A percentile compares a stretch with the other conserved stretches of the same genome.
phyloP scores from a whole-genome alignment of 2,797 vertebrate species.

The Hafferia zeledoni region DNA sequence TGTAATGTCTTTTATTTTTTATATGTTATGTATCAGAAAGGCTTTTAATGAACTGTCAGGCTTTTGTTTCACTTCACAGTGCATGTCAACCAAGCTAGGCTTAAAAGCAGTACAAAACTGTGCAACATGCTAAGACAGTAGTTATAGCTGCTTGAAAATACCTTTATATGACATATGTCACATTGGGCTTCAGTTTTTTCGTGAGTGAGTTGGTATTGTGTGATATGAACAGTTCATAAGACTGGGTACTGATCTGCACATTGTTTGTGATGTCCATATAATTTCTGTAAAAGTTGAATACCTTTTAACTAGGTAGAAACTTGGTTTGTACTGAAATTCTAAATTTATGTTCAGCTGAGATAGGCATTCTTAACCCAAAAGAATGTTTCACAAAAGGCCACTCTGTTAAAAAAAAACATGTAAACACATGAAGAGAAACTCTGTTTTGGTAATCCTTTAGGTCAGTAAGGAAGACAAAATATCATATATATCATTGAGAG shows the following conservation, averaged over 20 bases:
- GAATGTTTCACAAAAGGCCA: not conserved
- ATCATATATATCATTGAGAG: not conserved
- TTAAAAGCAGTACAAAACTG: not conserved
- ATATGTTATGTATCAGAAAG: not conserved
- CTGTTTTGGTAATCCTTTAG: not conserved
- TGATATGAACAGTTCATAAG: not conserved
- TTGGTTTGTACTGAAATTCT: not conserved
- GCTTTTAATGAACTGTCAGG: not conserved
- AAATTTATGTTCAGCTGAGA: not conserved
- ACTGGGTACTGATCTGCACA: not conserved
- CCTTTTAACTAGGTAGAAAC: not conserved
- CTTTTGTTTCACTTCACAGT: not conserved
- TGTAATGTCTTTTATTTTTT: not conserved
- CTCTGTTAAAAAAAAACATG: accelerated
- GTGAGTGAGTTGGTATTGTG: not conserved
- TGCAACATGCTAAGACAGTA: not conserved
- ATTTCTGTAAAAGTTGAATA: not conserved
- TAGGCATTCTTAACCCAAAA: not conserved
- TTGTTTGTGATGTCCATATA: not conserved
- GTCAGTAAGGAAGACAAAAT: not conserved
- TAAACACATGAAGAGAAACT: not conserved
- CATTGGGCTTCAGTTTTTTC: not conserved
- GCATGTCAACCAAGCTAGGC: not conserved
- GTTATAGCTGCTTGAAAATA: not conserved
- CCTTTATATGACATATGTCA: not conserved